Evolutionary conservation across 2,888 invertebrate species (phyloP), one percentile per base, ranked within the genome.

Genomic region (Erebia palarica): DNA sequence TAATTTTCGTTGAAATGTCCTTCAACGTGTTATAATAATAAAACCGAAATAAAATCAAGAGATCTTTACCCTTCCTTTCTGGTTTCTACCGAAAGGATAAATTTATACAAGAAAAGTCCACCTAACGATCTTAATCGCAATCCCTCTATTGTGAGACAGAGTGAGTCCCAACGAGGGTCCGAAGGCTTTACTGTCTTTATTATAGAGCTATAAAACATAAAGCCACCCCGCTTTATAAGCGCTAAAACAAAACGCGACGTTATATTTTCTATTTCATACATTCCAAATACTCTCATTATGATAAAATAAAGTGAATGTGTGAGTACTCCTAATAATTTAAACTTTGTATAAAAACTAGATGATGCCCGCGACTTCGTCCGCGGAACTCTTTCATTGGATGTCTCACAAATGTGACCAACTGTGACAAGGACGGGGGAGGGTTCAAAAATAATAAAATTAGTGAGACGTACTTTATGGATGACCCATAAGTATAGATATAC

Each of bases 151-250:
- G 86, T 82, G 80, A 79, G 84, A 79, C 82, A 79, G 81, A 86
- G 84, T 82, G 81, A 84, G 84, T 85, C 84, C 79, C 82, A 78
- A 79, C 83, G 84, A 82, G 83, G 85, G 86, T 82, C 85, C 82
- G 84, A 59, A 80, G 79, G 83, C 86, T 88, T 90, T 89, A 90
- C 83, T 86, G 80, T 79, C 90, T 82, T 86, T 88, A 90, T 88
- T 91, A 91, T 91, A 89, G 87, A 84, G 87, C 87, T 79, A 89
- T 91, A 90, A 91, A 90, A 88, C 88, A 90, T 90, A 88, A 89
- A 88, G 81, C 83, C 84, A 80, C 78, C 82, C 82, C 85, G 85
- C 82, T 88, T 87, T 87, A 86, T 89, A 88, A 87, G 85, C 84
- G 84, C 82, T 87, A 82, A 86, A 87, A 89, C 86, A 89, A 89